A percentile compares a stretch with the other conserved stretches of the same genome.
phyloP scores from a whole-genome alignment of 2,113 vertebrate genomes.

The Polyodon spathula region DNA sequence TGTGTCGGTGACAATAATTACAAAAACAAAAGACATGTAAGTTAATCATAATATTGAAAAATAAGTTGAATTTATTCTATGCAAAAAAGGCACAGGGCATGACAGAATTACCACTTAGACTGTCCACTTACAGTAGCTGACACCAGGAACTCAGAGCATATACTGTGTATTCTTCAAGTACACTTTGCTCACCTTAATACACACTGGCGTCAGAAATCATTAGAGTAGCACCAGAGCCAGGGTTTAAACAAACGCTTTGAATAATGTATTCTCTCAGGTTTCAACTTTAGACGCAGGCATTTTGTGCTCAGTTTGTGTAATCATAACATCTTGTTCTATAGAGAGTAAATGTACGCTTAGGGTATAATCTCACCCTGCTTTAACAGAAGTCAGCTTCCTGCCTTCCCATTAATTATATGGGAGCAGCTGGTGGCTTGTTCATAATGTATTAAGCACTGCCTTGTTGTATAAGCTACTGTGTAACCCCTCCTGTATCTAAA shows the following conservation, averaged over 20 bases:
- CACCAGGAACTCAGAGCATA: too few relatives aligned
- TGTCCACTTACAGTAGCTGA: too few relatives aligned
- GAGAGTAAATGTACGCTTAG: conserved; percentile 33
- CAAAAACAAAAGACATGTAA: too few relatives aligned
- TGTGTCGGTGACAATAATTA: too few relatives aligned
- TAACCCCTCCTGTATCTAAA: conserved; percentile 32
- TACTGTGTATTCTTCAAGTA: too few relatives aligned
- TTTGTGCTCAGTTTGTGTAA: conserved; percentile 25
- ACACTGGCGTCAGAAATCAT: too few relatives aligned
- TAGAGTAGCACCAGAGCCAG: background rate
- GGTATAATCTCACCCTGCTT: conserved; percentile 34
- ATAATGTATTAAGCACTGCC: conserved; percentile 28
- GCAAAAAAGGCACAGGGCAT: too few relatives aligned
- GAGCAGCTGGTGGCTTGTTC: conserved; percentile 39
- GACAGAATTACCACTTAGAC: too few relatives aligned
- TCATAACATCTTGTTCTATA: conserved; percentile 22
- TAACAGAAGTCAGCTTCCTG: conserved; percentile 21
- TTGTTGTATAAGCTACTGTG: conserved; percentile 29
- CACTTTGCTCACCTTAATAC: too few relatives aligned
- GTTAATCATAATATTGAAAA: too few relatives aligned
- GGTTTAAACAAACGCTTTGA: background rate
- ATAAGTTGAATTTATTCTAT: too few relatives aligned
- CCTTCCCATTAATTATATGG: conserved; percentile 28
- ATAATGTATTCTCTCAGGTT: background rate
- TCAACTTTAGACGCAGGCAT: background rate